Conservation (phyloP, 1,140 invertebrate species). For the Trachymyrmex septentrionalis region DNA sequence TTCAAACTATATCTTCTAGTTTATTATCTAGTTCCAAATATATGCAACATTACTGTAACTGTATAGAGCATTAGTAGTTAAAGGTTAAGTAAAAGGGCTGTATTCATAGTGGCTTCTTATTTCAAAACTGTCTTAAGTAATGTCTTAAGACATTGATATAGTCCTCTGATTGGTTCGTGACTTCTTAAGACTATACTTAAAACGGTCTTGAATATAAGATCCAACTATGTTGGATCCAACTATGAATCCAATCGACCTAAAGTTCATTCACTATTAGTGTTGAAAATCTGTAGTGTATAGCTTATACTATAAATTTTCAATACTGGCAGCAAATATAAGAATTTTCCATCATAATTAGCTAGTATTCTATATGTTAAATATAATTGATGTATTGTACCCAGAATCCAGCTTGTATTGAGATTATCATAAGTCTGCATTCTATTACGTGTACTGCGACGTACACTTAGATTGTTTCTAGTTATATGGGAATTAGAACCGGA, state of each 20-base stretch:
- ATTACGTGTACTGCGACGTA: constrained; percentile 88
- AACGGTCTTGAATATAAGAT: too few relatives aligned
- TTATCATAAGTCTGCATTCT: constrained; percentile 87
- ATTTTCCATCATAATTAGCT: background rate
- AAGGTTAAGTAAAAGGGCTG: background rate
- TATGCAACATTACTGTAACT: background rate
- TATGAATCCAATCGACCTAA: too few relatives aligned
- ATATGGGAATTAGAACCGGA: constrained; percentile 77
- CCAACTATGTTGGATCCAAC: too few relatives aligned
- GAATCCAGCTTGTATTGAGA: constrained; percentile 87
- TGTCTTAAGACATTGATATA: too few relatives aligned
- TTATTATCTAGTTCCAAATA: background rate
- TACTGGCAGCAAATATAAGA: background rate
- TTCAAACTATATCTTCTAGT: background rate
- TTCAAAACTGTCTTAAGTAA: too few relatives aligned
- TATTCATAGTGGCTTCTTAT: too few relatives aligned
- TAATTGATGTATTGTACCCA: constrained; percentile 78
- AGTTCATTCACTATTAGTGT: too few relatives aligned
- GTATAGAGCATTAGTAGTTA: background rate
- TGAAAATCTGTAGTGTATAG: too few relatives aligned
- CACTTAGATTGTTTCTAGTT: constrained; percentile 82
- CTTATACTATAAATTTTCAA: too few relatives aligned
- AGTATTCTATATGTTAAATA: background rate
- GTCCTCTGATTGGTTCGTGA: too few relatives aligned
- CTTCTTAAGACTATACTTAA: too few relatives aligned